Base-by-base conservation (phyloP, 53 echinoderm and acorn worm genomes). In the Patiria pectinifera region DNA sequence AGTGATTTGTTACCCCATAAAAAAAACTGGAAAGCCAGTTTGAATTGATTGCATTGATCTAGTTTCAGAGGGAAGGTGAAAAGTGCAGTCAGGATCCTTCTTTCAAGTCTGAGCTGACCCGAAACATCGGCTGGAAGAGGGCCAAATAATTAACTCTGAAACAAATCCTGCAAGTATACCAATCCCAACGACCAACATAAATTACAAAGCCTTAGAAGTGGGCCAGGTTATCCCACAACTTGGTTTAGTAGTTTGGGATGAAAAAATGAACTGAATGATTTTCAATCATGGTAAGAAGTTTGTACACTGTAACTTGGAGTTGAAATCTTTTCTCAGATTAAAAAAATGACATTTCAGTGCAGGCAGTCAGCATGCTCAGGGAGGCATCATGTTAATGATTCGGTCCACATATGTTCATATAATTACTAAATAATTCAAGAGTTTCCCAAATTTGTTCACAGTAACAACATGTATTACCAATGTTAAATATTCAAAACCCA, bases 1-100 rank as follows among this genome's bases (percentile, higher is more conserved):
- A 46, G 90, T 90, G 90, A 90, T 90, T 80, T 81, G 90, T 90
- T 90, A 90, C 48, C 90, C 82, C 79, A 78, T 89, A 53, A 53
- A 66, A 69, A 86, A 80, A 80, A 62, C 22, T 62, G 80, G 77
- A 80, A 71, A 48, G 86, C 48, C 8, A 1, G 86, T 48, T 86
- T 19, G 6, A 84, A 84, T 80, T 80, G 69, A 81, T 90, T 90
- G 80, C 62, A 81, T 90, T 90, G 90, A 59, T 90, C 90, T 69
- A 81, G n/a, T 66, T 88, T 88, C 78, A 47, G 13, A 10, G 18
- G n/a, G 4, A 70, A 75, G 86, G 86, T 86, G 86, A 86, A 71
- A 71, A 86, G 2, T 13, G 86, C 86, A 74, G 53, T 49, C 74
- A 23, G 35, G 62, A 62, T 83, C 24, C 60, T 60, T 5, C 62